Percentiles rank a stretch among this genome's conserved stretches.
These are phyloP conservation scores for Caenorhabditis japonica DNA, from an alignment of 2,888 invertebrate genomes.

Conservation along the genomic window DNA sequence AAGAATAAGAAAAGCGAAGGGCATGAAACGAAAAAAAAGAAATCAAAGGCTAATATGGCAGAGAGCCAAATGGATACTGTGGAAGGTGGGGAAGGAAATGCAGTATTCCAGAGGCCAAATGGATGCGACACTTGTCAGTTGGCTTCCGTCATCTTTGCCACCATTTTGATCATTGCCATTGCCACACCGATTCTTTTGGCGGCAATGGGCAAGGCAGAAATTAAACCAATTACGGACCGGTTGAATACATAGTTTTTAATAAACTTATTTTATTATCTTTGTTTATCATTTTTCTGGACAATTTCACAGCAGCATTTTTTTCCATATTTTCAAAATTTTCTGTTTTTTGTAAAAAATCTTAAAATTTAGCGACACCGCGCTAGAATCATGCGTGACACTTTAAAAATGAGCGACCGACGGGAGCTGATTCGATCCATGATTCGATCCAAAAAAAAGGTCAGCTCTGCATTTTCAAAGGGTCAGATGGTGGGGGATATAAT, in stretches of 20 bases:
- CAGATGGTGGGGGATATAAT: too few species aligned
- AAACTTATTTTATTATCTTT: neutral
- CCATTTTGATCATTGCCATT: neutral
- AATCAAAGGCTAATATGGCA: neutral
- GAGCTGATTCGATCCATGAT: too few species aligned
- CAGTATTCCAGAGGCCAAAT: neutral
- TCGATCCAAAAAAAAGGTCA: too few species aligned
- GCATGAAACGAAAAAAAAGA: neutral
- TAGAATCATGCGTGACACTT: too few species aligned
- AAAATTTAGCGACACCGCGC: too few species aligned
- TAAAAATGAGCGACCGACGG: too few species aligned
- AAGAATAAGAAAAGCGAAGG: conserved; percentile 2
- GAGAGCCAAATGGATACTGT: conserved; percentile 1
- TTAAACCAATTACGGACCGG: neutral
- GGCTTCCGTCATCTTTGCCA: neutral
- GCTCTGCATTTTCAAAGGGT: too few species aligned
- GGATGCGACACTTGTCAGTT: conserved; percentile 1
- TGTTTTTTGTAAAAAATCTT: too few species aligned
- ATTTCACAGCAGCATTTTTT: too few species aligned
- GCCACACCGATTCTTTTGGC: conserved; percentile 2
- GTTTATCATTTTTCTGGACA: too few species aligned
- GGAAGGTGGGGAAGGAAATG: neutral
- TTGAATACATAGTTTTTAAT: neutral
- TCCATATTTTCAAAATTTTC: too few species aligned
- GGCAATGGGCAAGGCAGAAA: neutral